These are phyloP conservation scores for Alethe castanea DNA, from an alignment of 2,113 vertebrate species.

Conservation along the genomic window DNA sequence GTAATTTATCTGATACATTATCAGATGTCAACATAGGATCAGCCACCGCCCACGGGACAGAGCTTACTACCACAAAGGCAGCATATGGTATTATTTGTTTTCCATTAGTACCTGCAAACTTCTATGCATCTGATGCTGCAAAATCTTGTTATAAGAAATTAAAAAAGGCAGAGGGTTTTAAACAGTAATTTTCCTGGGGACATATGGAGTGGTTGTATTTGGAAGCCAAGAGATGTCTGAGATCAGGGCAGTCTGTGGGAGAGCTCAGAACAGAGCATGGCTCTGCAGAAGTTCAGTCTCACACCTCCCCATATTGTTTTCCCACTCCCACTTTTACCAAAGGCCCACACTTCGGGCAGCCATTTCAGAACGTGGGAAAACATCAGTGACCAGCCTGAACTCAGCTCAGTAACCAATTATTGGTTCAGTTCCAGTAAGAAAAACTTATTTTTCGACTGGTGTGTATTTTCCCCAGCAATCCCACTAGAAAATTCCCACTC, in stretches of 20 bases:
- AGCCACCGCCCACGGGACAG: background rate
- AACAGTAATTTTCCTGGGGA: background rate
- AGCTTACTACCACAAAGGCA: background rate
- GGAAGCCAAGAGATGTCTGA: background rate
- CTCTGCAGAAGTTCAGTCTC: background rate
- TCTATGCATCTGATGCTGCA: background rate
- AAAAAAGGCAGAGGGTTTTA: background rate
- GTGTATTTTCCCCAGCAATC: background rate
- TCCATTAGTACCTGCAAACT: background rate
- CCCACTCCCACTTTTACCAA: accelerated
- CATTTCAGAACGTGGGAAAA: background rate
- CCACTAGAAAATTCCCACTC: background rate
- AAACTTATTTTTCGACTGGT: background rate
- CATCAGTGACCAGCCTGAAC: background rate
- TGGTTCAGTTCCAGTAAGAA: background rate
- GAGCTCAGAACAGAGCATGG: accelerated
- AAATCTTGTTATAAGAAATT: background rate
- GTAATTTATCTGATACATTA: accelerated
- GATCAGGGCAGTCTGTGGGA: background rate
- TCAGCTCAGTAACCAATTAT: background rate
- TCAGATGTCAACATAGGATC: background rate
- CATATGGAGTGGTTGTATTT: accelerated
- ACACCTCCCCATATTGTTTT: background rate
- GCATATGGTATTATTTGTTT: background rate
- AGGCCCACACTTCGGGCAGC: background rate